These are phyloP conservation scores for Hyles vespertilio DNA, from an alignment of 1,140 invertebrate species.

Conservation along the genomic window DNA sequence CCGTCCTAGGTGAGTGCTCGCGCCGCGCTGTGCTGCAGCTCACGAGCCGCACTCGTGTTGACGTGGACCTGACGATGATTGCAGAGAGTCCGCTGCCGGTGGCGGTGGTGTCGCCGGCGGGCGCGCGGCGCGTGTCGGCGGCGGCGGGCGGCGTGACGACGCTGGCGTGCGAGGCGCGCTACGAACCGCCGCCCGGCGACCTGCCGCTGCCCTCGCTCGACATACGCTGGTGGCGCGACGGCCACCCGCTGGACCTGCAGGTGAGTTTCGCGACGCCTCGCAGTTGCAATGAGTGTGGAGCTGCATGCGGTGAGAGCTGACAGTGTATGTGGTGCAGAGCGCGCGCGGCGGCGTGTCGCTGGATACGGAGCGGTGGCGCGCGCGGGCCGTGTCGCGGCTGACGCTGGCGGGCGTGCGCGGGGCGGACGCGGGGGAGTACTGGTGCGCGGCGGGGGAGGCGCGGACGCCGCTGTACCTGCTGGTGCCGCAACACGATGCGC, in stretches of 20 bases:
- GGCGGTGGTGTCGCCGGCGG: slow-evolving; percentile 30
- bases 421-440: slow-evolving; percentile 48
- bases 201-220: slow-evolving; percentile 40
- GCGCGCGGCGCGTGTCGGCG: slow-evolving; percentile 25
- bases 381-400: slow-evolving; percentile 46
- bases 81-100: slow-evolving; percentile 38
- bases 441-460: slow-evolving; percentile 36
- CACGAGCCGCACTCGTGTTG: too few relatives aligned
- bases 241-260: slow-evolving; percentile 42
- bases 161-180: slow-evolving; percentile 55
- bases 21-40: background rate
- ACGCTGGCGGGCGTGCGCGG: slow-evolving; percentile 44
- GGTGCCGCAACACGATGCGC: slow-evolving; percentile 5
- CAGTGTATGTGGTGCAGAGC: slow-evolving; percentile 24
- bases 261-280: slow-evolving; percentile 18
- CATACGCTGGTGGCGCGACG: slow-evolving; percentile 48
- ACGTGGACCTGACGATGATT: background rate
- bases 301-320: slow-evolving; percentile 24
- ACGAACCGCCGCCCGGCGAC: slow-evolving; percentile 26
- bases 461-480: slow-evolving; percentile 16
- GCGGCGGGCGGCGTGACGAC: slow-evolving; percentile 44
- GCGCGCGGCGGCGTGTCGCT: slow-evolving; percentile 54
- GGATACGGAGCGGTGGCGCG: slow-evolving; percentile 56
- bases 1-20: slow-evolving; percentile 77
- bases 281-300: background rate